These are phyloP conservation scores for Corythaixoides concolor DNA, from an alignment of 2,113 vertebrate species.

Conservation along the genomic window DNA sequence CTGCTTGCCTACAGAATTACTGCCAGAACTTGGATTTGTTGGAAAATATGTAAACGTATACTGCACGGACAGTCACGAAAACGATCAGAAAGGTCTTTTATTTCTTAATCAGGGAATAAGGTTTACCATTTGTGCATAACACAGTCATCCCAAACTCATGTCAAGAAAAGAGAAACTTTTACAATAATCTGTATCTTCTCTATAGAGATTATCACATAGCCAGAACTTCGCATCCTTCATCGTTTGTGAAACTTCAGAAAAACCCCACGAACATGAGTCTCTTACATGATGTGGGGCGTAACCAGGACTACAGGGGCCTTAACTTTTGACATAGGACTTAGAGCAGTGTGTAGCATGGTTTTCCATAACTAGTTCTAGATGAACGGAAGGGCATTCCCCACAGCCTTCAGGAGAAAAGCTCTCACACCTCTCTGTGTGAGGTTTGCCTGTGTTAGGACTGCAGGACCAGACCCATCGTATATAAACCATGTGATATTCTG, in stretches of 20 bases:
- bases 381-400: not conserved
- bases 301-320: not conserved
- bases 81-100: constrained; percentile 64
- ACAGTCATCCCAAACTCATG: not conserved
- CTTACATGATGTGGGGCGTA: not conserved
- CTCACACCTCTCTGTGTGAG: rapidly evolving
- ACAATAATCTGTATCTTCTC: constrained; percentile 26
- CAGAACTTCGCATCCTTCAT: not conserved
- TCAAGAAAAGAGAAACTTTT: not conserved
- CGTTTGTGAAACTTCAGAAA: not conserved
- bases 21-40: constrained; percentile 33
- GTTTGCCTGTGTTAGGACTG: rapidly evolving
- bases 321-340: not conserved
- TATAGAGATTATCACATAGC: not conserved
- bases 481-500: not conserved
- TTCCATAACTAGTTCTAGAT: not conserved
- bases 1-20: not conserved
- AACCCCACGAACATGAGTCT: not conserved
- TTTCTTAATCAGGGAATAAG: constrained; percentile 56
- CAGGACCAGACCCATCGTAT: not conserved
- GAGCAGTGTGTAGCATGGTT: not conserved
- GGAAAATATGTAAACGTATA: not conserved
- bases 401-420: not conserved
- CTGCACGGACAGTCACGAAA: not conserved
- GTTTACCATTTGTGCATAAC: constrained; percentile 38